Percentiles rank a stretch among this genome's conserved stretches.
Conservation (phyloP, 2,113 vertebrate species). For the Etheostoma spectabile region DNA sequence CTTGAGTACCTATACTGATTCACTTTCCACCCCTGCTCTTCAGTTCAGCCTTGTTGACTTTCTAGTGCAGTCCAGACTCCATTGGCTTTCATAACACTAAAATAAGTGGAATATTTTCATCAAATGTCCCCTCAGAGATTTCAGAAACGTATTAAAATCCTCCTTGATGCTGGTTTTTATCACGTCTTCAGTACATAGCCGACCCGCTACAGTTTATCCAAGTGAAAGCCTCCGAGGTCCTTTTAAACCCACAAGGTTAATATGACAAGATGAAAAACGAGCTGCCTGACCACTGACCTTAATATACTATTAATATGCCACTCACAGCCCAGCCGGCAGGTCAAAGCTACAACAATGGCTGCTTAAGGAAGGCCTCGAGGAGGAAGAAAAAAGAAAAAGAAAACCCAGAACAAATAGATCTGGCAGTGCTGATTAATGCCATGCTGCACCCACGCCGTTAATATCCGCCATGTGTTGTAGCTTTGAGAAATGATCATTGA, state of each 20-base stretch:
- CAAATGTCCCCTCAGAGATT: not conserved
- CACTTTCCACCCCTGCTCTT: too few species aligned
- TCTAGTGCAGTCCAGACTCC: not conserved
- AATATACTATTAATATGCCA: slow-evolving; percentile 67
- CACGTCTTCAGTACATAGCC: not conserved
- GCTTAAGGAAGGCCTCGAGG: slow-evolving; percentile 21
- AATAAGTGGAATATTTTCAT: slow-evolving; percentile 1
- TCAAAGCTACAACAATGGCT: slow-evolving; percentile 49
- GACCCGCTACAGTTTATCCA: slow-evolving; percentile 14
- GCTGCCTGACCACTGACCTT: slow-evolving; percentile 69
- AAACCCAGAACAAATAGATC: slow-evolving; percentile 10
- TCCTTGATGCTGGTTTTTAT: slow-evolving; percentile 22
- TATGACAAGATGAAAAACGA: slow-evolving; percentile 58
- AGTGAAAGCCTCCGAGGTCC: slow-evolving; percentile 49
- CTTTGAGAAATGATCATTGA: slow-evolving; percentile 53
- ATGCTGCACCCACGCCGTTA: slow-evolving; percentile 26
- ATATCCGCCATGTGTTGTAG: slow-evolving; percentile 29
- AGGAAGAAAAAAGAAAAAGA: not conserved
- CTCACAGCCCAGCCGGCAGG: slow-evolving; percentile 41
- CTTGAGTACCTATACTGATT: too few species aligned
- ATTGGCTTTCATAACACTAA: not conserved
- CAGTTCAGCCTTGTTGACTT: not conserved
- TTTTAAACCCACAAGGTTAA: slow-evolving; percentile 70
- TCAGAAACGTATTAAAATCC: not conserved
- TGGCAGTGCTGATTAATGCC: slow-evolving; percentile 48